Evolutionary conservation across 1,140 invertebrate species (phyloP).

Genomic region (Portunus trituberculatus): DNA sequence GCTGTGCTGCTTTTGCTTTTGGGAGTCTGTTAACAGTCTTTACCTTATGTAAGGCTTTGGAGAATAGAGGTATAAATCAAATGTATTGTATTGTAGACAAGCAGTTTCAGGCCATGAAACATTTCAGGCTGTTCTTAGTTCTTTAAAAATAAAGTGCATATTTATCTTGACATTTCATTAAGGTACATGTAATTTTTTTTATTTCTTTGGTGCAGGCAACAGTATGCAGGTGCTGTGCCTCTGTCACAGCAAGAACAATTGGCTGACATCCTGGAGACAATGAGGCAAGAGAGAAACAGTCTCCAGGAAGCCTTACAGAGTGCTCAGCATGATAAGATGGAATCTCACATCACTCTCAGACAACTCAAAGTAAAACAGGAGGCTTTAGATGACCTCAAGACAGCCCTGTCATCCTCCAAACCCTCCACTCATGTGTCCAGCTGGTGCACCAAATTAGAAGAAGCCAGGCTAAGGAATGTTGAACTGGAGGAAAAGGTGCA

Average conservation of each 20-base stretch:
- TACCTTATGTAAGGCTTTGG: not conserved
- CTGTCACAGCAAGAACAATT: conserved; percentile 68
- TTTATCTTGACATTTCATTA: no score
- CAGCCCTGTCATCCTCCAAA: conserved; percentile 40
- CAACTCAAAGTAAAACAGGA: conserved; percentile 69
- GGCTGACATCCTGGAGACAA: conserved; percentile 51
- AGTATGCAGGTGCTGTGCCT: conserved; percentile 71
- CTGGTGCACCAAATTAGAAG: conserved; percentile 68
- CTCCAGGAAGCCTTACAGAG: conserved; percentile 45
- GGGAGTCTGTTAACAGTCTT: not conserved
- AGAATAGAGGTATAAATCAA: no score
- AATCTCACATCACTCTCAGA: conserved; percentile 58
- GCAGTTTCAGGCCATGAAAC: no score
- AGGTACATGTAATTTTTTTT: no score
- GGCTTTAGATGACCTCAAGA: conserved; percentile 68
- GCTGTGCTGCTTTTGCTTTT: not conserved
- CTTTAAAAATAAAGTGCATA: no score
- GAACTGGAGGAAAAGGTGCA: conserved; percentile 65
- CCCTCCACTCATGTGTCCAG: not conserved
- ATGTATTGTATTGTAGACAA: no score
- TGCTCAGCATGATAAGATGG: conserved; percentile 64
- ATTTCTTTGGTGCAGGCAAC: conserved; percentile 41
- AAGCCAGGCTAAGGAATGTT: conserved; percentile 60
- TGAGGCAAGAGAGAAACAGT: conserved; percentile 59
- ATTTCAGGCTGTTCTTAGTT: no score